phyloP scores from a whole-genome alignment of 2,888 invertebrate species.

The Bhutanitis thaidina region DNA sequence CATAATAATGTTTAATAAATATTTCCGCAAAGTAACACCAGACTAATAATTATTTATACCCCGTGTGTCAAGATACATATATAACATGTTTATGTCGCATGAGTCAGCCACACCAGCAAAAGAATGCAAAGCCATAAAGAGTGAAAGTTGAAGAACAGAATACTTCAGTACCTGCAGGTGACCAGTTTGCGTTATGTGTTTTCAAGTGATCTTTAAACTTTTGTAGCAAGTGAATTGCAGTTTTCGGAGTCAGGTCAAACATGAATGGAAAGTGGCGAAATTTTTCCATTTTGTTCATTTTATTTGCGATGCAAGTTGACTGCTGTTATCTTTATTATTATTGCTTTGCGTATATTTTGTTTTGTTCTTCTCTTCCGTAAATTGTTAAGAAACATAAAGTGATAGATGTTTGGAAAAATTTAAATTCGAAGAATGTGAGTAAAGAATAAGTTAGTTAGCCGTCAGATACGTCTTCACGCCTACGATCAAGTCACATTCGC shows the following conservation, averaged over 20 bases:
- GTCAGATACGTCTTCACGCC: too few species aligned
- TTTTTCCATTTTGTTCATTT: background rate
- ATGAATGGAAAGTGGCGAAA: slow-evolving; percentile 12
- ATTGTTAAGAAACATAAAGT: too few species aligned
- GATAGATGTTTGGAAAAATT: too few species aligned
- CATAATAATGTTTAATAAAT: too few species aligned
- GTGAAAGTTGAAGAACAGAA: slow-evolving; percentile 14
- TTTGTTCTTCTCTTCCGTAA: background rate
- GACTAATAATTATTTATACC: too few species aligned
- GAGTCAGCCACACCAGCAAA: background rate
- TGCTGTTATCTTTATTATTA: background rate
- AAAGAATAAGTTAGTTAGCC: too few species aligned
- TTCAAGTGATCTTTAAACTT: slow-evolving; percentile 14
- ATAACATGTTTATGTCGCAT: background rate
- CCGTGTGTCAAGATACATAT: too few species aligned
- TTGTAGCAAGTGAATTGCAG: background rate
- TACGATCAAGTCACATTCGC: too few species aligned
- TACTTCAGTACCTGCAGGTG: slow-evolving; percentile 2
- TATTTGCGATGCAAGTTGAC: background rate
- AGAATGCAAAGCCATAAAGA: slow-evolving; percentile 12
- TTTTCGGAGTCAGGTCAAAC: slow-evolving; percentile 10
- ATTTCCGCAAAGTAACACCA: too few species aligned
- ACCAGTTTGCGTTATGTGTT: slow-evolving; percentile 3
- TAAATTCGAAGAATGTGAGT: too few species aligned
- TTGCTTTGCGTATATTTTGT: background rate